Conservation (phyloP, 2,797 vertebrate genomes). For the Sternarchorhynchus goeldii region DNA sequence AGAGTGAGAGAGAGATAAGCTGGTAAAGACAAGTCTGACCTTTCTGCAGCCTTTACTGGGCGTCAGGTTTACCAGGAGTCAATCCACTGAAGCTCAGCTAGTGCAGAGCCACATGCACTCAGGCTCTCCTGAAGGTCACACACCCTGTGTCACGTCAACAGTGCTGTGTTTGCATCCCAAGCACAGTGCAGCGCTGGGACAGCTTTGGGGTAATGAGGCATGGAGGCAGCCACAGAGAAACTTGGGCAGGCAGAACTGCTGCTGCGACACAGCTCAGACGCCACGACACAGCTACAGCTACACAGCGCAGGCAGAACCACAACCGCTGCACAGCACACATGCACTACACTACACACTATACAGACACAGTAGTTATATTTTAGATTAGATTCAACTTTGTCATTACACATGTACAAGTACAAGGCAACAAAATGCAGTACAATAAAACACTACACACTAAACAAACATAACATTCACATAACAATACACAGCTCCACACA, state of each 20-base stretch:
- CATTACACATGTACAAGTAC: too few species aligned
- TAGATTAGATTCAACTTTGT: too few species aligned
- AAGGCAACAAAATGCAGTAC: conserved; percentile 7
- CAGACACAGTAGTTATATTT: too few species aligned
- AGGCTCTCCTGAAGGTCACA: not conserved
- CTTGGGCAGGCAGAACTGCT: too few species aligned
- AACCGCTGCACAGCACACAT: too few species aligned
- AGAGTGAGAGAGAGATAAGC: conserved; percentile 29
- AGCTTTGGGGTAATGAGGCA: conserved; percentile 4
- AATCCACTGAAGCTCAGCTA: too few species aligned
- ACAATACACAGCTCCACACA: not conserved
- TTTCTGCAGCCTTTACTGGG: conserved; percentile 33
- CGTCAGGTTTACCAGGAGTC: not conserved
- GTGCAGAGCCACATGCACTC: too few species aligned
- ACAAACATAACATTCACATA: not conserved
- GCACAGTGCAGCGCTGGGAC: conserved; percentile 22
- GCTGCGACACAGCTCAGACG: too few species aligned
- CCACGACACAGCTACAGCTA: too few species aligned
- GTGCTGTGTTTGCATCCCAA: conserved; percentile 28
- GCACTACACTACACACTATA: too few species aligned
- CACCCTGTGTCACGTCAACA: conserved; percentile 13
- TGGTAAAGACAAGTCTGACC: conserved; percentile 41
- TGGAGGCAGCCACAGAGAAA: not conserved
- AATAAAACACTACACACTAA: conserved; percentile 10
- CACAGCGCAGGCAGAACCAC: too few species aligned